These are phyloP conservation scores for Drosophila obscura DNA, from an alignment of 1,140 invertebrate species.

Conservation along the genomic window DNA sequence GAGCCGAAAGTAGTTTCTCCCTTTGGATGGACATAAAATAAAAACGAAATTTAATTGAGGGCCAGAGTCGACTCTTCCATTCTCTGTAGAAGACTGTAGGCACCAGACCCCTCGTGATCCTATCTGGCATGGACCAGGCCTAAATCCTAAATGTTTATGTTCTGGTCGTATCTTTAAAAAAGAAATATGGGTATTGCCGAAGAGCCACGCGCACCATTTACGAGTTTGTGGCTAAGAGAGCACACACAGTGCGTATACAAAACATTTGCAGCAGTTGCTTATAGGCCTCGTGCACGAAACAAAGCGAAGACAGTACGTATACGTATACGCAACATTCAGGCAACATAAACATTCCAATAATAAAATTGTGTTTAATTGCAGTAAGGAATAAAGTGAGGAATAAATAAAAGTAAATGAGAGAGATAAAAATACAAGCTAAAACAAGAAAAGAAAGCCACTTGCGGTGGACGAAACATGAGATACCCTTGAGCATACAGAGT, in stretches of 20 bases:
- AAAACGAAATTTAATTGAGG: constrained; percentile 73
- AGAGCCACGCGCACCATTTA: constrained; percentile 54
- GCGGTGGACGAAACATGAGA: not conserved
- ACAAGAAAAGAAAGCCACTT: constrained; percentile 25
- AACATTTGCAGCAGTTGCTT: constrained; percentile 16
- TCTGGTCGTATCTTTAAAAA: constrained; percentile 61
- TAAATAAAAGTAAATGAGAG: constrained; percentile 16
- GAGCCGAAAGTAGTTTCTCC: constrained; percentile 25
- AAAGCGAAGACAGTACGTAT: constrained; percentile 67
- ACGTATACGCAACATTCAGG: constrained; percentile 75
- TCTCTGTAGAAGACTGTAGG: too few relatives aligned
- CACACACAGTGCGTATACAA: constrained; percentile 35
- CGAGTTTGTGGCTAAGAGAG: constrained; percentile 31
- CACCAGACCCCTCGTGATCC: too few relatives aligned
- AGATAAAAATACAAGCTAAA: constrained; percentile 28
- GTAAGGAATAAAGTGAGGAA: not conserved
- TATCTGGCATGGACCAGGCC: not conserved
- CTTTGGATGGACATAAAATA: constrained; percentile 51
- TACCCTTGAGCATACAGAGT: too few relatives aligned
- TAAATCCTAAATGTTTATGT: constrained; percentile 50
- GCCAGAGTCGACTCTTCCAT: not conserved
- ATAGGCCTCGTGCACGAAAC: constrained; percentile 17
- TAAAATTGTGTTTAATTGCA: constrained; percentile 78
- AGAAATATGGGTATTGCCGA: constrained; percentile 36
- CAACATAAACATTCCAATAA: constrained; percentile 61